These are phyloP conservation scores for Pagetopsis macropterus DNA, from an alignment of 2,797 vertebrate genomes.

Conservation along the genomic window DNA sequence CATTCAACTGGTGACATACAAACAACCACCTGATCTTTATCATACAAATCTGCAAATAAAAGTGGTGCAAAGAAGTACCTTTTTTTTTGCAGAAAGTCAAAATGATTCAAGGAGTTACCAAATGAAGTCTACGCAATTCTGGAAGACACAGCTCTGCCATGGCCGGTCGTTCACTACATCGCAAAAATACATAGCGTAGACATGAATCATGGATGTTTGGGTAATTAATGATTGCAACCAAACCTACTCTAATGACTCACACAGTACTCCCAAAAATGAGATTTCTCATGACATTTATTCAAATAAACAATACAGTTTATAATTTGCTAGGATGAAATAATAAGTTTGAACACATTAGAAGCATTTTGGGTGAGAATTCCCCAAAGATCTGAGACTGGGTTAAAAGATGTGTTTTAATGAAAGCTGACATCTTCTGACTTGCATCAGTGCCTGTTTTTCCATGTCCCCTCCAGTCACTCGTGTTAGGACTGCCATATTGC, in stretches of 20 bases:
- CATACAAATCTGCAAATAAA: slow-evolving; percentile 59
- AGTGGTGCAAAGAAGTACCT: slow-evolving; percentile 44
- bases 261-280: slow-evolving; percentile 78
- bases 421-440: slow-evolving; percentile 75
- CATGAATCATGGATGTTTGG: slow-evolving; percentile 70
- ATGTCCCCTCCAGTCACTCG: slow-evolving; percentile 63
- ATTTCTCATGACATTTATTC: slow-evolving; percentile 86
- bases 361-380: slow-evolving; percentile 74
- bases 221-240: slow-evolving; percentile 60
- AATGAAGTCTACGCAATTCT: slow-evolving; percentile 56
- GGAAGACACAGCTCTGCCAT: slow-evolving; percentile 73
- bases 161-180: slow-evolving; percentile 61
- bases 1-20: slow-evolving; percentile 57
- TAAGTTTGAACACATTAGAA: slow-evolving; percentile 82
- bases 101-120: slow-evolving; percentile 35
- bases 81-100: slow-evolving; percentile 31
- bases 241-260: slow-evolving; percentile 81
- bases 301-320: slow-evolving; percentile 86
- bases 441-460: slow-evolving; percentile 69
- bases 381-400: slow-evolving; percentile 75
- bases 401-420: slow-evolving; percentile 75
- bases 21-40: slow-evolving; percentile 48
- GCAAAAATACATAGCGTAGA: slow-evolving; percentile 62
- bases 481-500: slow-evolving; percentile 65
- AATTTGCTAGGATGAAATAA: slow-evolving; percentile 83